Evolutionary conservation across 1,140 invertebrate species (phyloP).

Genomic region (Meloidogyne hapla): DNA sequence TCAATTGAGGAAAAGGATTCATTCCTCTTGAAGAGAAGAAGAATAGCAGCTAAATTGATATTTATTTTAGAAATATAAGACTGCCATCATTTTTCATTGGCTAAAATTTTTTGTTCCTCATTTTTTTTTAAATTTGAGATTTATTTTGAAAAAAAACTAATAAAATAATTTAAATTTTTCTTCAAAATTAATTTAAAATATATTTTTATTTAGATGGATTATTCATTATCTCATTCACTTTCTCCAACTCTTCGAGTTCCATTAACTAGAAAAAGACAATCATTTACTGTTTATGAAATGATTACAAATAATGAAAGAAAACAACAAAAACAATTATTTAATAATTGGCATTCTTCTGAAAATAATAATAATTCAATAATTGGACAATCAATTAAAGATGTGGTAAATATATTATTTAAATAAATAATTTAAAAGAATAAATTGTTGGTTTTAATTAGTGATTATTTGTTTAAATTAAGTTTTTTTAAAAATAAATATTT

Average conservation of each 20-base stretch:
- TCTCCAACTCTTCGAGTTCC: background rate
- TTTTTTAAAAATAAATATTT: too few species aligned
- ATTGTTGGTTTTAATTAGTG: too few species aligned
- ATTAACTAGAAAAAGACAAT: background rate
- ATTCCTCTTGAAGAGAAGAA: too few species aligned
- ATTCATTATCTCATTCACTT: background rate
- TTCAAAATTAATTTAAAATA: too few species aligned
- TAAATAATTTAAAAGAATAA: background rate
- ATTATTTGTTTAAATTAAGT: too few species aligned
- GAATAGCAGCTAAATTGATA: too few species aligned
- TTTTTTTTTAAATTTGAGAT: too few species aligned
- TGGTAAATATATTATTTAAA: background rate
- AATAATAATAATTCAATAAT: background rate
- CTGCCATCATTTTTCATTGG: background rate
- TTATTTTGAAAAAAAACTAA: too few species aligned
- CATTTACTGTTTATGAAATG: slow-evolving; percentile 1
- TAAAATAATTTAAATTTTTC: too few species aligned
- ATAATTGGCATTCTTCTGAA: background rate
- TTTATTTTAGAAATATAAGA: background rate
- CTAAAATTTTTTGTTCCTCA: too few species aligned
- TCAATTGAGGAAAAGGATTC: too few species aligned
- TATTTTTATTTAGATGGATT: background rate
- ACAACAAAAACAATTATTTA: background rate
- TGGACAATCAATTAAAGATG: background rate
- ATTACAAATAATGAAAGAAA: background rate